phyloP scores from a whole-genome alignment of 2,797 vertebrate genomes.

The Neosilurus mollespiculum region DNA sequence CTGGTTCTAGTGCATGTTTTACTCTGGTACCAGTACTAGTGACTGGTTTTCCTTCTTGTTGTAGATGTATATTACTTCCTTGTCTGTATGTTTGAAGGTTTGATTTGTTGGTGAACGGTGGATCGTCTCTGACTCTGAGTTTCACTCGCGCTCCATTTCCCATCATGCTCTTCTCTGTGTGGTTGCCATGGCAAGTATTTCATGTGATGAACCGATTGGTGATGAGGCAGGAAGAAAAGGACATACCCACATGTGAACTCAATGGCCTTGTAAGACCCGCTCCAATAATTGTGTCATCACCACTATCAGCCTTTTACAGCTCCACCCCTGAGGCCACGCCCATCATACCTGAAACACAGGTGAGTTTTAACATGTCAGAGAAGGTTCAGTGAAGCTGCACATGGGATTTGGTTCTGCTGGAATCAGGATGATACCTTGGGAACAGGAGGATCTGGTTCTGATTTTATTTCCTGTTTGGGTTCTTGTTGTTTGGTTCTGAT shows the following conservation, averaged over 20 bases:
- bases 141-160: slow-evolving; percentile 92
- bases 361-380: slow-evolving; percentile 60
- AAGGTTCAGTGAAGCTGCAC: neutral
- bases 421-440: neutral
- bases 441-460: neutral
- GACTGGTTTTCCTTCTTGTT: neutral
- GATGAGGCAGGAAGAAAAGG: slow-evolving; percentile 94
- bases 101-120: slow-evolving; percentile 92
- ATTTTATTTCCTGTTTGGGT: neutral
- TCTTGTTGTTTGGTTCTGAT: neutral
- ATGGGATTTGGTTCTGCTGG: neutral
- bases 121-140: slow-evolving; percentile 87
- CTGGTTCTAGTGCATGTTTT: neutral
- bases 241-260: slow-evolving; percentile 93
- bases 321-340: slow-evolving; percentile 91
- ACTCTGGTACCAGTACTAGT: neutral
- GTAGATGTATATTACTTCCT: neutral
- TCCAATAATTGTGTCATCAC: slow-evolving; percentile 88
- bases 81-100: slow-evolving; percentile 75
- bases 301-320: slow-evolving; percentile 92
- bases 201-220: slow-evolving; percentile 96
- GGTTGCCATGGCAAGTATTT: slow-evolving; percentile 96
- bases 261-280: slow-evolving; percentile 89
- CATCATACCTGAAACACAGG: slow-evolving; percentile 97
- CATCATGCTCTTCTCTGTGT: slow-evolving; percentile 86